phyloP scores from a whole-genome alignment of 2,113 vertebrate genomes.

The Psilopogon haemacephalus region DNA sequence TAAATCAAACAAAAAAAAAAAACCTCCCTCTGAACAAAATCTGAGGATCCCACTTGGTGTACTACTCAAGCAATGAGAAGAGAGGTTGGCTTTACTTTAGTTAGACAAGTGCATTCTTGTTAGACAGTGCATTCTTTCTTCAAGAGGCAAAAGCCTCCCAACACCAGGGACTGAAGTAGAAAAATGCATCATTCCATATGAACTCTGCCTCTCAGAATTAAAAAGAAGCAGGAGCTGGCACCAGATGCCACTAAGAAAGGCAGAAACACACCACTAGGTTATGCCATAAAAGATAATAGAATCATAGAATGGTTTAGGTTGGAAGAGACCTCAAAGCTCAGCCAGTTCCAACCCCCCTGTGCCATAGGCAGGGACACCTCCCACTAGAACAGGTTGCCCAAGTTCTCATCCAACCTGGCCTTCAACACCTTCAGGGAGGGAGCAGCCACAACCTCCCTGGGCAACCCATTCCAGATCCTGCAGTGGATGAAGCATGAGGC shows the following conservation, averaged over 20 bases:
- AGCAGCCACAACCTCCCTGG: too few species aligned
- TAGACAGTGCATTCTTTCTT: background rate
- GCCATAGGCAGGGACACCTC: too few species aligned
- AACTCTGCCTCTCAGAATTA: background rate
- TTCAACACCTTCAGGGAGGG: too few species aligned
- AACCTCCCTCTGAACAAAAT: background rate
- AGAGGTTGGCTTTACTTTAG: background rate
- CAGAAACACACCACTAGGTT: background rate
- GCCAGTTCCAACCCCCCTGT: too few species aligned
- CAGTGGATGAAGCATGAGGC: too few species aligned
- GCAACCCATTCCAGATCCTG: too few species aligned
- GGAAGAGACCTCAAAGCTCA: too few species aligned
- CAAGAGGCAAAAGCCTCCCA: background rate
- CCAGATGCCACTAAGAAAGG: background rate
- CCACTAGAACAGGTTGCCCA: too few species aligned
- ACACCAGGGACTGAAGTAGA: background rate
- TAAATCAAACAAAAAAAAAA: background rate
- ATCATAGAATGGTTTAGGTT: too few species aligned
- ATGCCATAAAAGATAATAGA: background rate
- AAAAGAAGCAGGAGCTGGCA: background rate
- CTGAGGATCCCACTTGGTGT: background rate
- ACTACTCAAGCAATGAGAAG: background rate
- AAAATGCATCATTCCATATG: background rate
- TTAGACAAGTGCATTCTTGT: too few species aligned
- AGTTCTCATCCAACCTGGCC: too few species aligned